Conservation (phyloP, 2,113 vertebrate genomes). For the Corynorhinus townsendii region DNA sequence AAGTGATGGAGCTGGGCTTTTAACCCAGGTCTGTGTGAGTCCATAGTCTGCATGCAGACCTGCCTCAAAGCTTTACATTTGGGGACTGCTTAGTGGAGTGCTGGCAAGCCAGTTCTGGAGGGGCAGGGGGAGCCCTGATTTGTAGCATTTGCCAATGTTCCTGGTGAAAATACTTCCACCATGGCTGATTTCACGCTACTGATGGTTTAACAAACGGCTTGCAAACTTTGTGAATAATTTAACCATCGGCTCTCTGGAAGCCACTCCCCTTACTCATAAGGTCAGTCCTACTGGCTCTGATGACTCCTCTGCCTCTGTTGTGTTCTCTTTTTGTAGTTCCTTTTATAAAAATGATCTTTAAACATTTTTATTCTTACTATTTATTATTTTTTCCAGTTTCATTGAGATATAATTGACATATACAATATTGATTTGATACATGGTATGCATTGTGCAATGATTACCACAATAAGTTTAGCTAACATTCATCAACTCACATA, state of each 20-base stretch:
- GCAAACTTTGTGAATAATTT: background rate
- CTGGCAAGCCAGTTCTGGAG: background rate
- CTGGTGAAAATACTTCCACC: background rate
- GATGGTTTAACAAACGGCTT: background rate
- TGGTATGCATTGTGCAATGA: background rate
- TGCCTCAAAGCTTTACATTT: background rate
- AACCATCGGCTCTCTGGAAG: background rate
- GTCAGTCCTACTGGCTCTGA: background rate
- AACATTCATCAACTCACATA: background rate
- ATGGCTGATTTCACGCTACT: background rate
- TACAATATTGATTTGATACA: background rate
- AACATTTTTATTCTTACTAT: background rate
- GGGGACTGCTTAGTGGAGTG: background rate
- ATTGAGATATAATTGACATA: background rate
- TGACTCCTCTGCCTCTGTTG: background rate
- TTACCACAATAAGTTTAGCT: background rate
- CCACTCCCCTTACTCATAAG: background rate
- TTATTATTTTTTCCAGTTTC: background rate
- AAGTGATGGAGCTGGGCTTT: background rate
- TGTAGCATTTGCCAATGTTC: background rate
- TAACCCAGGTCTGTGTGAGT: background rate
- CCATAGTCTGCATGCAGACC: background rate
- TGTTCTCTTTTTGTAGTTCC: background rate
- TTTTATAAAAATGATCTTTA: background rate
- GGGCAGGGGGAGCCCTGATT: background rate